Conservation (phyloP, 1,140 invertebrate species). For the Penaeus japonicus region DNA sequence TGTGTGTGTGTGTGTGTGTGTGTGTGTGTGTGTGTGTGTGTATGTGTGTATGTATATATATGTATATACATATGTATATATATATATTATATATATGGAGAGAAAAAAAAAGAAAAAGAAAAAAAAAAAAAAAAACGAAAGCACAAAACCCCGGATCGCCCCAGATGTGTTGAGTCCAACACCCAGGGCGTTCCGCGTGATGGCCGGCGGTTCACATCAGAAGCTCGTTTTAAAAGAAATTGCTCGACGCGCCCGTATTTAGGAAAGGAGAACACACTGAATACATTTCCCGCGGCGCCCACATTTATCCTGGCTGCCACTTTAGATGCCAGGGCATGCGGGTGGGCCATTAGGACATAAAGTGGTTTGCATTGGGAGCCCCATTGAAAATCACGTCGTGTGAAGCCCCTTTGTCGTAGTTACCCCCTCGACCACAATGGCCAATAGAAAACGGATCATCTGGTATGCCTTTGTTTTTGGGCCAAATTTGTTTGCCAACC, state of each 20-base stretch:
- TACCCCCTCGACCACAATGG: neutral
- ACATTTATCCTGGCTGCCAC: neutral
- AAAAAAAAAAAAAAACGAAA: neutral
- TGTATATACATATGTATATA: too few species aligned
- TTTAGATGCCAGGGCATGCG: constrained; percentile 6
- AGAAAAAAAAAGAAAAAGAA: neutral
- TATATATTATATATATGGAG: too few species aligned
- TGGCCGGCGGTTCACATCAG: too few species aligned
- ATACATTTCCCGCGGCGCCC: neutral
- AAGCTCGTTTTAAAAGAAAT: neutral
- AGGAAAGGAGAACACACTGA: neutral
- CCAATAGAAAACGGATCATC: constrained; percentile 29
- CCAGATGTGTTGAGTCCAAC: too few species aligned
- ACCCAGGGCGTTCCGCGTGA: too few species aligned
- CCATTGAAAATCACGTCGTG: constrained; percentile 18
- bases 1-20: too few species aligned
- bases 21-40: too few species aligned
- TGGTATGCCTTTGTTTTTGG: neutral
- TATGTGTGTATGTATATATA: too few species aligned
- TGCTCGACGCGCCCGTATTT: neutral
- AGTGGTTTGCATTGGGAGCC: constrained; percentile 7
- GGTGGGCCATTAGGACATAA: constrained; percentile 16
- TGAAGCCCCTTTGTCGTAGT: constrained; percentile 2
- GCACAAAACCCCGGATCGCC: neutral
- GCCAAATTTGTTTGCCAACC: neutral